phyloP scores from a whole-genome alignment of 1,140 invertebrate species.

The Aradophagus sp. region DNA sequence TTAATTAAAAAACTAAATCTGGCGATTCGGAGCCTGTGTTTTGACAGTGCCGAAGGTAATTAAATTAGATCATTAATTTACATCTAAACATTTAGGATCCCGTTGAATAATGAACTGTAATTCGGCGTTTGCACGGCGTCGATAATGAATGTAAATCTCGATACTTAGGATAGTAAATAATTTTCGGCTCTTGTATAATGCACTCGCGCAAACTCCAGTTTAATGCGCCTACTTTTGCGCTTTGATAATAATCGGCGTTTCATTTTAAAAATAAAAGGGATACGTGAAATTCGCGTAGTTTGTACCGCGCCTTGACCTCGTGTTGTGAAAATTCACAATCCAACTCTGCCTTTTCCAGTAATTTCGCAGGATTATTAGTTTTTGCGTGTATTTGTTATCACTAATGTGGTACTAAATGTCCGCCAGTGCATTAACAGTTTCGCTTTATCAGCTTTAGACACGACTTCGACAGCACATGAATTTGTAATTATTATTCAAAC shows the following conservation, averaged over 20 bases:
- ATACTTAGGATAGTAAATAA: slow-evolving; percentile 38
- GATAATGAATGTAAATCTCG: slow-evolving; percentile 34
- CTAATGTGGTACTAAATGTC: slow-evolving; percentile 28
- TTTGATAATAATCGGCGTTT: background rate
- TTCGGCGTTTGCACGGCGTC: slow-evolving; percentile 20
- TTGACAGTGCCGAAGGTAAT: too few species aligned
- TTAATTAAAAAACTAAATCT: too few species aligned
- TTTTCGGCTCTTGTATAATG: slow-evolving; percentile 13
- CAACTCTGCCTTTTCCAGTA: too few species aligned
- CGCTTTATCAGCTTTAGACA: slow-evolving; percentile 29
- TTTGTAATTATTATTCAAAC: slow-evolving; percentile 32
- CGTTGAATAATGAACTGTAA: slow-evolving; percentile 25
- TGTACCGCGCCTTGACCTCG: too few species aligned
- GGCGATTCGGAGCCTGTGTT: too few species aligned
- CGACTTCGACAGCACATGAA: slow-evolving; percentile 25
- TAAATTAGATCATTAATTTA: slow-evolving; percentile 7
- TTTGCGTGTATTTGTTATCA: slow-evolving; percentile 57
- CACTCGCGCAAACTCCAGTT: slow-evolving; percentile 6
- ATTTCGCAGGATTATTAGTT: slow-evolving; percentile 53
- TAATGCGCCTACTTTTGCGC: slow-evolving; percentile 6
- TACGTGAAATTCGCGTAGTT: too few species aligned
- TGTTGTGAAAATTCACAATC: slow-evolving; percentile 9
- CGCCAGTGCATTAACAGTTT: slow-evolving; percentile 46
- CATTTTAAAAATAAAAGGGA: too few species aligned
- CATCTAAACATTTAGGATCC: slow-evolving; percentile 9